phyloP scores from a whole-genome alignment of 2,888 invertebrate species.

The Empis livida region DNA sequence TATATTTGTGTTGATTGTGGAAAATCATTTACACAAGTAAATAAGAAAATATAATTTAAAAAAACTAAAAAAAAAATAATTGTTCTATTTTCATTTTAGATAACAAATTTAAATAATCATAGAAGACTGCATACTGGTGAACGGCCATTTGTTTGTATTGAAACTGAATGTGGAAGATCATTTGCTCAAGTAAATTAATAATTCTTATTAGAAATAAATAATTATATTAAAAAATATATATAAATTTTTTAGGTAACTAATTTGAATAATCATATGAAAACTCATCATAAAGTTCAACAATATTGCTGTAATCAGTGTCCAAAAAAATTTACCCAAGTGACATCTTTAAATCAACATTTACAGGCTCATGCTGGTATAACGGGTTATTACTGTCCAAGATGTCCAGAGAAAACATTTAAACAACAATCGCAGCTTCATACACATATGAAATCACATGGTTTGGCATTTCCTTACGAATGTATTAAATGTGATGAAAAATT shows the following conservation, averaged over 20 bases:
- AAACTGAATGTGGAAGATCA: slow-evolving; percentile 34
- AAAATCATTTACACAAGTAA: slow-evolving; percentile 35
- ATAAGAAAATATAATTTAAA: too few relatives aligned
- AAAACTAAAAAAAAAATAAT: not conserved
- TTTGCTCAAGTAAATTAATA: slow-evolving; percentile 30
- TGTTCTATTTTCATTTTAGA: slow-evolving; percentile 14
- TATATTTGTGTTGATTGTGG: slow-evolving; percentile 36
- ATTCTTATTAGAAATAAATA: not conserved
- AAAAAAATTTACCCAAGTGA: slow-evolving; percentile 36
- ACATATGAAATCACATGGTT: slow-evolving; percentile 36
- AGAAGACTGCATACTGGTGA: slow-evolving; percentile 35
- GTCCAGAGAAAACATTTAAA: slow-evolving; percentile 36
- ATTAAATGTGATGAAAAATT: slow-evolving; percentile 36
- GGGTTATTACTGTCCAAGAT: slow-evolving; percentile 34
- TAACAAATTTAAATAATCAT: slow-evolving; percentile 37
- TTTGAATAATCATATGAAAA: slow-evolving; percentile 37
- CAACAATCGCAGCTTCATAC: slow-evolving; percentile 34
- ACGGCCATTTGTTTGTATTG: slow-evolving; percentile 36
- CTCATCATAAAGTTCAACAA: slow-evolving; percentile 37
- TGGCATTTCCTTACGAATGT: slow-evolving; percentile 35
- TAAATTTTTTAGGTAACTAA: slow-evolving; percentile 32
- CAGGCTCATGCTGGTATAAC: slow-evolving; percentile 35
- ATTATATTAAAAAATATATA: too few relatives aligned
- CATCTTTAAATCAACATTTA: slow-evolving; percentile 36
- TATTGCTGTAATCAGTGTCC: slow-evolving; percentile 37